A percentile compares a stretch with the other conserved stretches of the same genome.
Evolutionary conservation across 2,113 vertebrate genomes (phyloP).

Genomic region (Pelobates fuscus): DNA sequence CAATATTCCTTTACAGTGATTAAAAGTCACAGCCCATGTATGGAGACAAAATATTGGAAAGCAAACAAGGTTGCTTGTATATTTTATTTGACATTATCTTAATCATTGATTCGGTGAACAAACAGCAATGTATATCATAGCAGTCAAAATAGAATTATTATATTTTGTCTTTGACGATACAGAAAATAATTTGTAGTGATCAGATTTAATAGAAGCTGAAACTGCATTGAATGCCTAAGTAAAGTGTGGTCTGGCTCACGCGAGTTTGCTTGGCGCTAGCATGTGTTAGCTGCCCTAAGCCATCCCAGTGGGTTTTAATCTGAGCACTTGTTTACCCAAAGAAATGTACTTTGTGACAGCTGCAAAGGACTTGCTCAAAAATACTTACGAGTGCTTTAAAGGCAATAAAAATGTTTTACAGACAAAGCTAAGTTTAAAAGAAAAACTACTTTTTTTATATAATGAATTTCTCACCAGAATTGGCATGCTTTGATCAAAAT

Average conservation of each 20-base stretch:
- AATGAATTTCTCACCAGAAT: no score
- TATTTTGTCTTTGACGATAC: constrained; percentile 2
- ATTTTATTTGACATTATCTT: not conserved
- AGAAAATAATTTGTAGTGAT: constrained; percentile 1
- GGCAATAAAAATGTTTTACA: not conserved
- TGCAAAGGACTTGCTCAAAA: not conserved
- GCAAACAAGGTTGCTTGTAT: not conserved
- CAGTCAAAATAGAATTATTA: not conserved
- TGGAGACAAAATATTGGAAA: constrained; percentile 12
- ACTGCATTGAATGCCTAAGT: not conserved
- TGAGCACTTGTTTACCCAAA: not conserved
- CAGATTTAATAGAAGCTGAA: not conserved
- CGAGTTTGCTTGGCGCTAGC: not conserved
- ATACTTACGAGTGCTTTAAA: not conserved
- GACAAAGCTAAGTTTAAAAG: not conserved
- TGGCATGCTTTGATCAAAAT: no score
- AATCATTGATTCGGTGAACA: not conserved
- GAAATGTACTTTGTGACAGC: constrained; percentile 2
- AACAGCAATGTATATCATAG: not conserved
- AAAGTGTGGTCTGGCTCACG: not conserved
- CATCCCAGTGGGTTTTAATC: constrained; percentile 3
- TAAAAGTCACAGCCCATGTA: not conserved
- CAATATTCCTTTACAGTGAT: constrained; percentile 8
- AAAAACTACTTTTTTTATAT: no score
- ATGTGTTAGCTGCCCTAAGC: not conserved